Evolutionary conservation across 2,113 vertebrate genomes (phyloP).

Genomic region (Acrocephalus kingi): DNA sequence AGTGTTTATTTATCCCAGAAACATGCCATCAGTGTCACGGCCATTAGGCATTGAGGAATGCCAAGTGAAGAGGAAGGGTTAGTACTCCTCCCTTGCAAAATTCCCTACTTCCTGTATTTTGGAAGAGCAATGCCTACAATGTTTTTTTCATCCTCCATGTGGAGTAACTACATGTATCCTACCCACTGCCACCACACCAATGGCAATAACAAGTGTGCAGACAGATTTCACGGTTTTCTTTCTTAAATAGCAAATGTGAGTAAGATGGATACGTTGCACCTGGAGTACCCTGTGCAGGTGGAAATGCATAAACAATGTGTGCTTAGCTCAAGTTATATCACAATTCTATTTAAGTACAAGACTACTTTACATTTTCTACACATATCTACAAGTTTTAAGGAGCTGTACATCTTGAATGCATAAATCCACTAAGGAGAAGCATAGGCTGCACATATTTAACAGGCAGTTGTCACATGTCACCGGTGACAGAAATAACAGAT

Average conservation of each 20-base stretch:
- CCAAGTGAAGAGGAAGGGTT: neutral
- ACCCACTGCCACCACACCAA: neutral
- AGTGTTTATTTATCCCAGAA: neutral
- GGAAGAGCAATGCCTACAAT: neutral
- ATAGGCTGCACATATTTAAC: neutral
- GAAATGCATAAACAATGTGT: neutral
- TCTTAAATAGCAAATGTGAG: neutral
- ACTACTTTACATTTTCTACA: neutral
- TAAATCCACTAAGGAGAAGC: neutral
- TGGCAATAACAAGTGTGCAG: neutral
- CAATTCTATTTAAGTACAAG: neutral
- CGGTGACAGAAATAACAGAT: neutral
- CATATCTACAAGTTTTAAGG: neutral
- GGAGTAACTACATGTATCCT: neutral
- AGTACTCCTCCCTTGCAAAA: neutral
- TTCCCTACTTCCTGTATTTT: neutral
- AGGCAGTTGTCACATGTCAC: neutral
- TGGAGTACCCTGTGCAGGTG: neutral
- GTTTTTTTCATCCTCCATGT: neutral
- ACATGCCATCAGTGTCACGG: fast-evolving
- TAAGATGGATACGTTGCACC: neutral
- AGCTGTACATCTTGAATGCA: neutral
- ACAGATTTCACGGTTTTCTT: neutral
- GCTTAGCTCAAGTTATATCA: neutral
- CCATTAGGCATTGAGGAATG: neutral